A percentile compares a stretch with the other conserved stretches of the same genome.
phyloP scores from a whole-genome alignment of 2,888 invertebrate species.

The Polyommatus icarus region DNA sequence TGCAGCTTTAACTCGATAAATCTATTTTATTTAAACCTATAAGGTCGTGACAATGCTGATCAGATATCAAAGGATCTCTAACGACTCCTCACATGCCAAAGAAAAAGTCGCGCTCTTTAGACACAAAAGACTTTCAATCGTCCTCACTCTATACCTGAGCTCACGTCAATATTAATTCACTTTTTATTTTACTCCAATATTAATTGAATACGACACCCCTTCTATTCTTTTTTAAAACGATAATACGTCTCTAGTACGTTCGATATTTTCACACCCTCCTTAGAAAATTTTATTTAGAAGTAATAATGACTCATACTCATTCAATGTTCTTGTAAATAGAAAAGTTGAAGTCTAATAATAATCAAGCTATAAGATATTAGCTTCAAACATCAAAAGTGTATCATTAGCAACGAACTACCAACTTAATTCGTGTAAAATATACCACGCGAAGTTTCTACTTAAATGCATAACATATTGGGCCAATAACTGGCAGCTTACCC shows the following conservation, averaged over 20 bases:
- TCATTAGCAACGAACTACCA: too few species aligned
- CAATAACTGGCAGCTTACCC: neutral
- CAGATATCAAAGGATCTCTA: conserved; percentile 8
- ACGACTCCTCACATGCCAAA: conserved; percentile 6
- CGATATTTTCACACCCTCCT: neutral
- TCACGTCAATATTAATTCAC: neutral
- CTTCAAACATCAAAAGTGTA: too few species aligned
- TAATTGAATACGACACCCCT: neutral
- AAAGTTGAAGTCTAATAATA: too few species aligned
- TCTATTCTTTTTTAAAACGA: neutral
- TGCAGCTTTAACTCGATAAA: neutral
- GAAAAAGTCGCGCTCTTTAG: neutral
- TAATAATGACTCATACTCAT: neutral
- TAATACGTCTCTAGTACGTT: too few species aligned
- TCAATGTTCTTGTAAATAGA: too few species aligned
- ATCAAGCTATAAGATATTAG: too few species aligned
- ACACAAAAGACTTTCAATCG: conserved; percentile 5
- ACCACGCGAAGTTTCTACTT: neutral
- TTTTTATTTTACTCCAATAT: neutral
- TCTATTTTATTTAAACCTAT: neutral
- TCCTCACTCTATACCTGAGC: neutral
- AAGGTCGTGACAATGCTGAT: neutral
- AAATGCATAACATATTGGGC: neutral
- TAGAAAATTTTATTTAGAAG: neutral
- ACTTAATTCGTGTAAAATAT: too few species aligned